Evolutionary conservation across 2,888 invertebrate genomes (phyloP).

Genomic region (Chironomus riparius): DNA sequence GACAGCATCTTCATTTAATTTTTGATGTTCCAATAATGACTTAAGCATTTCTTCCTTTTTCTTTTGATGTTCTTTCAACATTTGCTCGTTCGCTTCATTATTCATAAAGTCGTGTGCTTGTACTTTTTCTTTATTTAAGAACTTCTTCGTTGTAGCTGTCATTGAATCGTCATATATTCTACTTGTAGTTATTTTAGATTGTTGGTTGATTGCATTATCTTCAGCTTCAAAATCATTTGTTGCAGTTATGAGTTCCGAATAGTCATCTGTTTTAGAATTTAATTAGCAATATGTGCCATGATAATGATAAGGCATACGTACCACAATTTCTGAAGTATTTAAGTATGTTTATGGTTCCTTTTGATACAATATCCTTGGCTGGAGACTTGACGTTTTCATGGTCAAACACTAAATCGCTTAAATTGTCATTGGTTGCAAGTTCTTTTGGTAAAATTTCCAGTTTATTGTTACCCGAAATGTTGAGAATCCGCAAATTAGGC

Average conservation of each 20-base stretch:
- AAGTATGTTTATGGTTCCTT: constrained; percentile 57
- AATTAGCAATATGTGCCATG: too few species aligned
- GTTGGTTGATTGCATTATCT: neutral
- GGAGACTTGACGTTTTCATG: constrained; percentile 56
- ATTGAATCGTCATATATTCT: constrained; percentile 1
- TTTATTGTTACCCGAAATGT: constrained; percentile 51
- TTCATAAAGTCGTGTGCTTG: neutral
- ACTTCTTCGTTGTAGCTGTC: constrained; percentile 1
- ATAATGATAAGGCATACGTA: too few species aligned
- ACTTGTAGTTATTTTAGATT: constrained; percentile 7
- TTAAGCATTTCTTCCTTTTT: constrained; percentile 40
- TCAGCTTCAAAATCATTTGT: neutral
- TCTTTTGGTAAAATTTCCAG: constrained; percentile 54
- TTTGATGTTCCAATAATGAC: constrained; percentile 49
- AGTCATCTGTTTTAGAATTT: too few species aligned
- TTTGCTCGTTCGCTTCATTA: constrained; percentile 10
- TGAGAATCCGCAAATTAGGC: constrained; percentile 50
- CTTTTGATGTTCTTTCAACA: constrained; percentile 30
- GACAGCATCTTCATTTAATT: constrained; percentile 56
- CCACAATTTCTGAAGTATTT: constrained; percentile 46
- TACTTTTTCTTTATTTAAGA: constrained; percentile 10
- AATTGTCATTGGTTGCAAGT: constrained; percentile 53
- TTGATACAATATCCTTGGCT: constrained; percentile 48
- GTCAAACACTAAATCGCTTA: constrained; percentile 55
- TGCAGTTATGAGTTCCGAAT: constrained; percentile 38